Evolutionary conservation across 2,888 invertebrate genomes (phyloP), one percentile per base, ranked within the genome.

Genomic region (Apodemia arnacis): DNA sequence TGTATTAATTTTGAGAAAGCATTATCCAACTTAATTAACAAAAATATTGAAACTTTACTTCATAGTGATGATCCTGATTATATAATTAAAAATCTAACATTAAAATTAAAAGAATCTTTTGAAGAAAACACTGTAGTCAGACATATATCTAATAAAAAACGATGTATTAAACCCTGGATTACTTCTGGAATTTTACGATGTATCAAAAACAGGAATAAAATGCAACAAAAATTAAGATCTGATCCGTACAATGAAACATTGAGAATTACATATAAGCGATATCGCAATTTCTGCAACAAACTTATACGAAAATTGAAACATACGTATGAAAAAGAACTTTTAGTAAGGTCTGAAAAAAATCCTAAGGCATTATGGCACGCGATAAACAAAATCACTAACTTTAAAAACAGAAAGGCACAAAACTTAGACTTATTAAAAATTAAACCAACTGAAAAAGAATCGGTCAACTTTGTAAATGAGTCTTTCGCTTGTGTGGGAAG

Each of bases 201-300:
- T 24, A 24, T 63, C 18, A 63, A 24, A 63, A 63, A 10, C 63
- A 24, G 63, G 11, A 63, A 63, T 24, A 63, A 63, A 63, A 63
- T 63, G 63, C 21, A 63, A 63, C 5, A 24, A 63, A 63, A 63
- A 63, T 13, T 63, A 24, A 63, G 13, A 63, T 10, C 21, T 7
- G 63, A 63, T 13, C 24, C 63, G 3, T 24, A 24, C 13, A 63
- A 63, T 63, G 70, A 70, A 49, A 81, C 66, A 41, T 15, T 82
- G 34, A 81, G 73, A 77, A 80, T 83, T 15, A 73, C 77, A 41
- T 81, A 80, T 44, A 86, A 44, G 31, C 41, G 77, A 8, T 86
- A 86, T 18, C 41, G 86, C 6, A 89, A 89, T 44, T 87, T 27
- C 59, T 87, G 88, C n/a, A 80, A 87, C 27, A 82, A 85, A 73